Evolutionary conservation across 2,113 vertebrate species (phyloP).

Genomic region (Sturnira hondurensis): DNA sequence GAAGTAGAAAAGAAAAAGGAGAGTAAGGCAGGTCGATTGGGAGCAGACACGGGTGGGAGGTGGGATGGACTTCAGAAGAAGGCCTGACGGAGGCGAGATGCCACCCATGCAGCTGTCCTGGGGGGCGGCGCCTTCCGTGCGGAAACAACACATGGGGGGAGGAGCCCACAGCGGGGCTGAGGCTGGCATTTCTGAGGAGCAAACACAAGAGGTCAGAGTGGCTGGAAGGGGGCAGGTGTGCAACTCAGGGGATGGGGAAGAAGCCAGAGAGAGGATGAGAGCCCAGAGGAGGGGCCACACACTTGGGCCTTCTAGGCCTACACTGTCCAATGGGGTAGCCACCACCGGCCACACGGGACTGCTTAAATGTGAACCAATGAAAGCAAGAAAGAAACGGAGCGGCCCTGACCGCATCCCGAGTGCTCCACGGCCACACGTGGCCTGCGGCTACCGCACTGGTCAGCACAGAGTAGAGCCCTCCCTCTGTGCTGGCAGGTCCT

Average conservation of each 20-base stretch:
- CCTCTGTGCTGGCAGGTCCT: too few species aligned
- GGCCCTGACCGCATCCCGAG: background rate
- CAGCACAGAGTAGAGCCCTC: too few species aligned
- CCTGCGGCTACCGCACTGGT: background rate
- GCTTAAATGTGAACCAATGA: background rate
- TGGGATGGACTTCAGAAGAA: background rate
- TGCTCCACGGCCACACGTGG: background rate
- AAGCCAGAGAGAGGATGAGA: background rate
- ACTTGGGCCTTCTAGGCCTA: background rate
- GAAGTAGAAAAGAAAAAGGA: background rate
- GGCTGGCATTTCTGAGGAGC: background rate
- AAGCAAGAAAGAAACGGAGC: background rate
- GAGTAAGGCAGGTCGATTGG: background rate
- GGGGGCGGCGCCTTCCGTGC: background rate
- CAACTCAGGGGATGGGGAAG: background rate
- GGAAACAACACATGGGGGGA: background rate
- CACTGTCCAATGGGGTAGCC: background rate
- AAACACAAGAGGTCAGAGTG: background rate
- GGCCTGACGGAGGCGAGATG: background rate
- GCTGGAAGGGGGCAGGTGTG: too few species aligned
- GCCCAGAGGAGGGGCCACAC: background rate
- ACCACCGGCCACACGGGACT: too few species aligned
- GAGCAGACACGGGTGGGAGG: background rate
- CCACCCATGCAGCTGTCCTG: fast-evolving
- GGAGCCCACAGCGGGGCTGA: background rate